Evolutionary conservation across 1,140 invertebrate genomes (phyloP).

Genomic region (Zaprionus africanus): DNA sequence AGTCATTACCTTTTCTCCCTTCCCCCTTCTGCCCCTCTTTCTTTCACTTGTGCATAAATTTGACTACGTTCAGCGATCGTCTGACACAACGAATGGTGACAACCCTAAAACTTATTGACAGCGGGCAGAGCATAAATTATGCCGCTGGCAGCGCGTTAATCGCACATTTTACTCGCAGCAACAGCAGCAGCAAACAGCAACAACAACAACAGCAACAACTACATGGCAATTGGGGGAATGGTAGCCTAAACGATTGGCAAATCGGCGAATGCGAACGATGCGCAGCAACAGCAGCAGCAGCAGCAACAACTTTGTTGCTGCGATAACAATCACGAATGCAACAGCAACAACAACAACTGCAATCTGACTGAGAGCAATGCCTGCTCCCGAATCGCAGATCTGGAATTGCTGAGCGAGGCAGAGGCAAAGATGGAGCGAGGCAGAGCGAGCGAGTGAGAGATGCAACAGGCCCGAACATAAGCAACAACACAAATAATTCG

Average conservation of each 20-base stretch:
- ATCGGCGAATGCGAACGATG: slow-evolving; percentile 54
- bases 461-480: slow-evolving; percentile 74
- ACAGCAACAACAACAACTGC: slow-evolving; percentile 45
- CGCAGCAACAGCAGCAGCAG: slow-evolving; percentile 24
- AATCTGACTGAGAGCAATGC: slow-evolving; percentile 42
- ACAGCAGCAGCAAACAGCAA: slow-evolving; percentile 12
- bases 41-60: slow-evolving; percentile 46
- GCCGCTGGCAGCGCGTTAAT: slow-evolving; percentile 66
- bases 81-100: slow-evolving; percentile 54
- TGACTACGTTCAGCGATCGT: slow-evolving; percentile 43
- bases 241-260: slow-evolving; percentile 77
- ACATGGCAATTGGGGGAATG: slow-evolving; percentile 35
- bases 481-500: slow-evolving; percentile 82
- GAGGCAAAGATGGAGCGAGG: slow-evolving; percentile 30
- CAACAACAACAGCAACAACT: slow-evolving; percentile 36
- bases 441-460: slow-evolving; percentile 51
- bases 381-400: slow-evolving; percentile 39
- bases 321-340: slow-evolving; percentile 74
- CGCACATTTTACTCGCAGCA: slow-evolving; percentile 66
- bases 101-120: slow-evolving; percentile 68
- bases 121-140: slow-evolving; percentile 65
- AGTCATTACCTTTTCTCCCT: neutral
- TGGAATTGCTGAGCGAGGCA: slow-evolving; percentile 13
- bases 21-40: neutral
- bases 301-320: slow-evolving; percentile 64